Evolutionary conservation across 2,888 invertebrate genomes (phyloP).

Genomic region (Phyllotreta striolata): DNA sequence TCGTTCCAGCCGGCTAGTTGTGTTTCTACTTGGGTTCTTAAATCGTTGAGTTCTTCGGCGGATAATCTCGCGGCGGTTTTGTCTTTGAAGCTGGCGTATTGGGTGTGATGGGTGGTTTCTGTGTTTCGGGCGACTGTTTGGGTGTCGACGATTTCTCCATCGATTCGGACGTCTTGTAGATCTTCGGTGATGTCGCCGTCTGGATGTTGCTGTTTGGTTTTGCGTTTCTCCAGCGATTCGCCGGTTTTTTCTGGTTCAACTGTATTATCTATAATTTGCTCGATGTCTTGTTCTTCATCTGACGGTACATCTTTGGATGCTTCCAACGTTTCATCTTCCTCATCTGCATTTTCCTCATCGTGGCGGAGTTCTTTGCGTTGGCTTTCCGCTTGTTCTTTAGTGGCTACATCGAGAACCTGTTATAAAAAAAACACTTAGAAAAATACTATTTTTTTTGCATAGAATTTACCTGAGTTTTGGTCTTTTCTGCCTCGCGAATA

Average conservation of each 20-base stretch:
- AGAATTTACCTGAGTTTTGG: slow-evolving; percentile 72
- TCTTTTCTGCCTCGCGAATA: slow-evolving; percentile 79
- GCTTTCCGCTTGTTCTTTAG: slow-evolving; percentile 82
- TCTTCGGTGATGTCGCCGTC: slow-evolving; percentile 58
- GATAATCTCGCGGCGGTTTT: slow-evolving; percentile 48
- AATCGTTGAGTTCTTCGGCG: slow-evolving; percentile 59
- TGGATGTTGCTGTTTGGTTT: slow-evolving; percentile 62
- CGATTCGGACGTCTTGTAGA: slow-evolving; percentile 68
- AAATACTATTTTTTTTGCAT: too few relatives aligned
- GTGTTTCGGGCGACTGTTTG: slow-evolving; percentile 70
- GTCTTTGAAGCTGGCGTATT: slow-evolving; percentile 52
- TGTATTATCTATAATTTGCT: slow-evolving; percentile 48
- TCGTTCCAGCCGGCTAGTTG: slow-evolving; percentile 64
- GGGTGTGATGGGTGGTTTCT: slow-evolving; percentile 82
- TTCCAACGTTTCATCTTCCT: slow-evolving; percentile 66
- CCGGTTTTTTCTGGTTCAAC: slow-evolving; percentile 63
- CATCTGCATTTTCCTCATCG: slow-evolving; percentile 63
- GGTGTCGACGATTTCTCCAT: slow-evolving; percentile 78
- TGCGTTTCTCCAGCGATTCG: slow-evolving; percentile 56
- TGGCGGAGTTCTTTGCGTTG: slow-evolving; percentile 66
- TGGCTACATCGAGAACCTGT: slow-evolving; percentile 78
- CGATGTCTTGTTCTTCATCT: slow-evolving; percentile 55
- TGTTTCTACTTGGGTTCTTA: slow-evolving; percentile 63
- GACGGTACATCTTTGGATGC: slow-evolving; percentile 63
- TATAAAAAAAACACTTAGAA: slow-evolving; percentile 22